Base-by-base conservation (phyloP, 2,113 vertebrate species). In the Amia ocellicauda region DNA sequence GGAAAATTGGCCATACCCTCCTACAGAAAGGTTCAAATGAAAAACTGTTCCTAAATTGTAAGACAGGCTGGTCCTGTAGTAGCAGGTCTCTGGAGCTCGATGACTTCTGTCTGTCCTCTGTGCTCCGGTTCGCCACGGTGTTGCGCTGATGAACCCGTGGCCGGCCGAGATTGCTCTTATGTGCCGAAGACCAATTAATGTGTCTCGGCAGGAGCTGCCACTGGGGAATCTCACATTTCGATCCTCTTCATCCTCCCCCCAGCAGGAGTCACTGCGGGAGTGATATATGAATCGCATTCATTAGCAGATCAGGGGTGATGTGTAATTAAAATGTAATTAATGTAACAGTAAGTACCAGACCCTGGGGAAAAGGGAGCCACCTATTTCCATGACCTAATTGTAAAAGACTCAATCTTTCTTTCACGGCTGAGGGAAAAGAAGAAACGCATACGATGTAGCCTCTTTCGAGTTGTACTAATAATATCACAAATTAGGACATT, bases 271-370 rank as follows among this genome's bases (percentile, higher is more conserved):
- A 17, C 31, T 58, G 31, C 24, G n/a, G 17, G 50, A 29, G 22
- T 60, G n/a, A 45, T 7, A 17, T 16, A 42, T 45, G 58, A 27
- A 16, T 19, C 20, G 43, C 13, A 26, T 14, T 27, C 14, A 45
- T 26, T 36, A 47, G 45, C 16, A 47, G 45, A 47, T 47, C 45
- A 16, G 14, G 3, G 14, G 45, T 47, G 45, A 47, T 47, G 24
- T 31, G 43, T 49, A 62, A 60, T 45, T 22, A 60, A 13, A 50
- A 26, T 8, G 16, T 29, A 26, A 60, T 45, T 60, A 45, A 24
- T 24, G 23, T 22, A 47, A 45, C 24, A 4, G 26, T 47, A 41
- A 24, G 17, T 16, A 60, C 19, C 57, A 40, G 29, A 14, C 20
- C 10, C 22, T 36, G 56, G 16, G 2, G 22, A 16, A 20, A 17